These are phyloP conservation scores for Chionis minor DNA, from an alignment of 2,113 vertebrate species.

Conservation along the genomic window DNA sequence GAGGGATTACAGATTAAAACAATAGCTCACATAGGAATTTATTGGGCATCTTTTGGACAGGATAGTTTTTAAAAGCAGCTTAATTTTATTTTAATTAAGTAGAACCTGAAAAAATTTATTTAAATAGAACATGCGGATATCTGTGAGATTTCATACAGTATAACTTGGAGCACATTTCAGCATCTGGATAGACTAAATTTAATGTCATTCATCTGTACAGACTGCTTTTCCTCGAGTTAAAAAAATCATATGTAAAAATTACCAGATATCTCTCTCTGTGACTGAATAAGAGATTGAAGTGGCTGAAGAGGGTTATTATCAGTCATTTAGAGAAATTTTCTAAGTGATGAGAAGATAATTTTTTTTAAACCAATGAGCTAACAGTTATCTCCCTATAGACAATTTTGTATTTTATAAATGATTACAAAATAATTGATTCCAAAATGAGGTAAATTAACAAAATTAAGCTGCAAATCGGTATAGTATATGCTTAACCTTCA, in stretches of 20 bases:
- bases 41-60: background rate
- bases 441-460: background rate
- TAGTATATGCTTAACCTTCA: background rate
- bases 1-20: background rate
- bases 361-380: no score
- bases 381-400: background rate
- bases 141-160: background rate
- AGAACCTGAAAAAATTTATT: background rate
- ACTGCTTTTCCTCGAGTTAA: background rate
- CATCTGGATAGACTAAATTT: constrained; percentile 23
- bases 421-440: background rate
- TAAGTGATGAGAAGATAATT: background rate
- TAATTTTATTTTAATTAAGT: background rate
- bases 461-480: background rate
- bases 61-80: background rate
- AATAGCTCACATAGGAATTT: background rate
- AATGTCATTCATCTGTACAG: background rate
- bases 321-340: background rate
- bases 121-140: background rate
- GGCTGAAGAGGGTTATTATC: background rate
- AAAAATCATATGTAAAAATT: background rate
- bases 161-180: background rate
- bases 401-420: background rate
- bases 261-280: background rate
- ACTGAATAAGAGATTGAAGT: background rate